phyloP scores from a whole-genome alignment of 2,888 invertebrate species.

The Rhagophthalmus giganteus region DNA sequence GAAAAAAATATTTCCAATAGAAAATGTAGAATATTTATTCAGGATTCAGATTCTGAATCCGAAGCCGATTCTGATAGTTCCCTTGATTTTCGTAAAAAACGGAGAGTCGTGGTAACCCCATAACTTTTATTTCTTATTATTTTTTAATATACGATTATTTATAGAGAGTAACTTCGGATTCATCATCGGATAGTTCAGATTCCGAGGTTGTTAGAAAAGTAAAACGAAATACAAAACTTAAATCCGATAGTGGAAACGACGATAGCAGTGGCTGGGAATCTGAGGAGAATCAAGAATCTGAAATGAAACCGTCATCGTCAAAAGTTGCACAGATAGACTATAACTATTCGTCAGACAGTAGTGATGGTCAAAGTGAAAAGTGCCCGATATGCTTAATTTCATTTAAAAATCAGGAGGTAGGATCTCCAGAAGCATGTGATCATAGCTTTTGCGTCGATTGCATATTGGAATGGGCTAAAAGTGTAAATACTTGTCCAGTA shows the following conservation, averaged over 20 bases:
- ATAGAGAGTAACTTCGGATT: slow-evolving; percentile 62
- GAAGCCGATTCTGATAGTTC: slow-evolving; percentile 57
- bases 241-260: slow-evolving; percentile 22
- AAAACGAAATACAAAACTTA: slow-evolving; percentile 14
- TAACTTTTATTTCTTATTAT: no score
- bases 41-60: slow-evolving; percentile 50
- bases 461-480: slow-evolving; percentile 92
- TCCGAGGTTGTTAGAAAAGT: slow-evolving; percentile 37
- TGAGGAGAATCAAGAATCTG: slow-evolving; percentile 19
- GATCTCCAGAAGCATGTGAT: slow-evolving; percentile 83
- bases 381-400: slow-evolving; percentile 88
- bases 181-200: slow-evolving; percentile 50
- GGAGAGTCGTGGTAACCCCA: slow-evolving; percentile 44
- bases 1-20: slow-evolving; percentile 30
- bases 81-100: slow-evolving; percentile 53
- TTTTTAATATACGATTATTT: slow-evolving; percentile 37
- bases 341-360: slow-evolving; percentile 60
- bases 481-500: slow-evolving; percentile 90
- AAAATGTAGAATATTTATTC: slow-evolving; percentile 30
- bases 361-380: slow-evolving; percentile 75
- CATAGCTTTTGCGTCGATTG: slow-evolving; percentile 90
- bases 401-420: slow-evolving; percentile 78
- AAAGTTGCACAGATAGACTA: slow-evolving; percentile 14
- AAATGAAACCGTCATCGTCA: slow-evolving; percentile 11
- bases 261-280: slow-evolving; percentile 42